Evolutionary conservation across 2,797 vertebrate genomes (phyloP), one percentile per base, ranked within the genome.

Genomic region (Fistularia commersonii): DNA sequence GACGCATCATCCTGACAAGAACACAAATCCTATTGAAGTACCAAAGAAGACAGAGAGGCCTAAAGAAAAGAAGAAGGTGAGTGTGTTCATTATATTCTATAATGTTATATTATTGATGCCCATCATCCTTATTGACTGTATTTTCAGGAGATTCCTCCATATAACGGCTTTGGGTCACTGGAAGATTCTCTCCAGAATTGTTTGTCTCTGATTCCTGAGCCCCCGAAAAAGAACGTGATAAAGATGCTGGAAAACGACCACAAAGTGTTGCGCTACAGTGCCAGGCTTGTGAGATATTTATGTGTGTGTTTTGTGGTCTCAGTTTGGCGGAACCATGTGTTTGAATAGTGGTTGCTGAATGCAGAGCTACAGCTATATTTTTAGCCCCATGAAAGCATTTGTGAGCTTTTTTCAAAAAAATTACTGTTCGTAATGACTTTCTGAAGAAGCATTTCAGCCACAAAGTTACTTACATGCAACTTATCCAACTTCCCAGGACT

Each of bases 161-260:
- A 97, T 64, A 97, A 98, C 35, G 94, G 95, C 36, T 97, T 91
- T 41, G 97, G 97, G 7, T 80, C 92, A 2, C 62, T 93, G 10
- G 95, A 99, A 65, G 96, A 98, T 69, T 93, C 95, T 7, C 87
- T 93, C 45, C 94, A 96, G 82, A 99, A 96, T 54, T 99, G 96
- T 74, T 89, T 94, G 32, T 83, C 77, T 54, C 84, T 99, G 41
- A 48, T 92, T 61, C 97, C 96, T 15, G 76, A 90, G 66, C 89
- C 90, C n/a, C 93, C 93, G 1, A 86, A 66, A 76, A 94, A 89
- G 70, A 84, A 97, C 1, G 0, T 95, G 23, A 12, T 91, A 3
- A 96, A 95, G 82, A 89, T 93, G 83, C 76, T 98, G 49, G 80
- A 93, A 72, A 94, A 96, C 1, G 69, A 92, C 43, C 74, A 86